Evolutionary conservation across 1,140 invertebrate species (phyloP).

Genomic region (Heliconius nattereri): DNA sequence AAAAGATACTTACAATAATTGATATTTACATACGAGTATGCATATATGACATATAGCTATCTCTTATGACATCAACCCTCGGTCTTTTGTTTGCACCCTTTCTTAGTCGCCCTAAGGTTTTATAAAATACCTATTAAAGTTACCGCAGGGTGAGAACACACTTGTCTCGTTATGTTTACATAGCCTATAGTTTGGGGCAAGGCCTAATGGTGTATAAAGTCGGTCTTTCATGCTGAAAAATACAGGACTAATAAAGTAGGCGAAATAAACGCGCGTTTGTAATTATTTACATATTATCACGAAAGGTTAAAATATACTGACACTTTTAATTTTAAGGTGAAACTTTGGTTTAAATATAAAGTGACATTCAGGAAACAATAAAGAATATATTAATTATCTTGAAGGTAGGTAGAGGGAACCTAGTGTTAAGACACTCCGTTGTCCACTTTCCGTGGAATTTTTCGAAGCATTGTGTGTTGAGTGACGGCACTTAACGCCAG

Average conservation of each 20-base stretch:
- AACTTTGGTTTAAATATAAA: no score
- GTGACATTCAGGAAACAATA: no score
- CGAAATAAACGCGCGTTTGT: background rate
- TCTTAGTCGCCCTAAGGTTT: background rate
- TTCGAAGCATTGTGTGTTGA: no score
- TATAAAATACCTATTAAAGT: background rate
- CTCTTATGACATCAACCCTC: background rate
- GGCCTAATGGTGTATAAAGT: background rate
- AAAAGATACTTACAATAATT: background rate
- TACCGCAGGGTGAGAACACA: background rate
- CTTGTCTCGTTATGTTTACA: constrained; percentile 4
- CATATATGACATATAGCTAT: background rate
- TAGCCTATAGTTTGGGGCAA: background rate
- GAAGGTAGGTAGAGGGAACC: no score
- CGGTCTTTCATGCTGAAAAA: background rate
- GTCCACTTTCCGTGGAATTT: no score
- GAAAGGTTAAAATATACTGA: no score
- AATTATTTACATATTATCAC: no score
- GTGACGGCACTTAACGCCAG: no score
- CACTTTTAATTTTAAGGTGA: no score
- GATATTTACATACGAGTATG: background rate
- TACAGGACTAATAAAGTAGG: background rate
- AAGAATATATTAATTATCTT: no score
- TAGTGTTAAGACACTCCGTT: no score
- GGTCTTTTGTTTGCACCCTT: constrained; percentile 1